These are phyloP conservation scores for Gisinianus flammeolus DNA, from an alignment of 2,888 invertebrate species.

Conservation along the genomic window DNA sequence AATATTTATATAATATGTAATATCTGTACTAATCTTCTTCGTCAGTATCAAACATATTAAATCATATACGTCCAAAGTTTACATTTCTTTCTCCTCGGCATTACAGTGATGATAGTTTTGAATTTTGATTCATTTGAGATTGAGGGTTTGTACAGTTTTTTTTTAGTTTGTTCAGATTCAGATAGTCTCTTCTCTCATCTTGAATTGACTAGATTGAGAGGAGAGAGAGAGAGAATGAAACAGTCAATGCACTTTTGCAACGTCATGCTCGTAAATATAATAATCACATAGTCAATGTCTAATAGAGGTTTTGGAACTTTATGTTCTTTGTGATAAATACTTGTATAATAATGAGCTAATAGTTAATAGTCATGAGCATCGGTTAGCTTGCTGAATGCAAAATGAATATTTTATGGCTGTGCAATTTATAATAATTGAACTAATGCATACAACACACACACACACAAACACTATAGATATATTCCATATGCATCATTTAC, in stretches of 20 bases:
- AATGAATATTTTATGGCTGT: slow-evolving; percentile 21
- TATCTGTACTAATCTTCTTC: no score
- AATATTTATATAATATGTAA: no score
- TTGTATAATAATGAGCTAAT: slow-evolving; percentile 29
- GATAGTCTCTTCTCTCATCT: not conserved
- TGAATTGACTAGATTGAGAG: not conserved
- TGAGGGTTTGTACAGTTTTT: no score
- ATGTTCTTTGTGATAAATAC: slow-evolving; percentile 16
- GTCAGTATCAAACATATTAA: no score
- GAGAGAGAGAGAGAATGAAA: not conserved
- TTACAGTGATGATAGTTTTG: no score
- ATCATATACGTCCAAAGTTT: no score
- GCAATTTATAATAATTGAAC: slow-evolving; percentile 16
- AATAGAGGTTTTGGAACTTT: slow-evolving; percentile 9
- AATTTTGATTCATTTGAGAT: no score
- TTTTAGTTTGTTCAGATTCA: no score
- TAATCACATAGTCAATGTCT: slow-evolving; percentile 14
- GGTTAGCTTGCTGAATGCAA: not conserved
- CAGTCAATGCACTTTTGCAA: slow-evolving; percentile 30
- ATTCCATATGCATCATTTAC: not conserved
- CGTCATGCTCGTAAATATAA: slow-evolving; percentile 25
- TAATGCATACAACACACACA: not conserved
- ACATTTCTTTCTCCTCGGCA: no score
- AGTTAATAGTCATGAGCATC: slow-evolving; percentile 27
- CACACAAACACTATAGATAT: not conserved